Conservation (phyloP, 2,797 vertebrate species). For the Rhinophrynus dorsalis region DNA sequence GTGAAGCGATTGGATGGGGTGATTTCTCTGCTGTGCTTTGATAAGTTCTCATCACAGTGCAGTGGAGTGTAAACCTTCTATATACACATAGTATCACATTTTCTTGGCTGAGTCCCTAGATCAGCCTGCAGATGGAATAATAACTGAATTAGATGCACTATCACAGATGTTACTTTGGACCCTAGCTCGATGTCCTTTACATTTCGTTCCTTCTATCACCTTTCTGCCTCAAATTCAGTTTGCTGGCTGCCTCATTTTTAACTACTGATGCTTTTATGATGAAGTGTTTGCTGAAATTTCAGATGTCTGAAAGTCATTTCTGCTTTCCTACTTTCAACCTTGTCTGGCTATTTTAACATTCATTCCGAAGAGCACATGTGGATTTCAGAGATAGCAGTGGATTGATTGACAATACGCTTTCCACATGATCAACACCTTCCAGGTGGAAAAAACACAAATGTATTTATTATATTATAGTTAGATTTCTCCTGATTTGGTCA, state of each 20-base stretch:
- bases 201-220: slow-evolving; percentile 52
- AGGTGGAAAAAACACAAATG: slow-evolving; percentile 1
- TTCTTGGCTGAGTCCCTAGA: slow-evolving; percentile 56
- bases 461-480: slow-evolving; percentile 46
- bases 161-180: slow-evolving; percentile 60
- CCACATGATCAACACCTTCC: slow-evolving; percentile 9
- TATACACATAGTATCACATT: slow-evolving; percentile 59
- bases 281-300: slow-evolving; percentile 52
- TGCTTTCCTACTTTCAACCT: slow-evolving; percentile 47
- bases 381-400: slow-evolving; percentile 46
- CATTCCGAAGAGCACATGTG: slow-evolving; percentile 13
- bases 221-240: slow-evolving; percentile 46
- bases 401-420: slow-evolving; percentile 47
- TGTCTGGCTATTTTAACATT: slow-evolving; percentile 11
- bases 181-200: slow-evolving; percentile 53
- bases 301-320: slow-evolving; percentile 44
- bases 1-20: slow-evolving; percentile 54
- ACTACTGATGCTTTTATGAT: slow-evolving; percentile 36
- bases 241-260: slow-evolving; percentile 37
- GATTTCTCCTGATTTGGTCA: slow-evolving; percentile 33
- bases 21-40: slow-evolving; percentile 53
- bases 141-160: slow-evolving; percentile 59
- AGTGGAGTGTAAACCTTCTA: slow-evolving; percentile 57
- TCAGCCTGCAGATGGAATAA: slow-evolving; percentile 55
- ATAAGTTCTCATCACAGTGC: slow-evolving; percentile 60